These are phyloP conservation scores for Protaetia brevitarsis DNA, from an alignment of 1,140 invertebrate species.

Conservation along the genomic window DNA sequence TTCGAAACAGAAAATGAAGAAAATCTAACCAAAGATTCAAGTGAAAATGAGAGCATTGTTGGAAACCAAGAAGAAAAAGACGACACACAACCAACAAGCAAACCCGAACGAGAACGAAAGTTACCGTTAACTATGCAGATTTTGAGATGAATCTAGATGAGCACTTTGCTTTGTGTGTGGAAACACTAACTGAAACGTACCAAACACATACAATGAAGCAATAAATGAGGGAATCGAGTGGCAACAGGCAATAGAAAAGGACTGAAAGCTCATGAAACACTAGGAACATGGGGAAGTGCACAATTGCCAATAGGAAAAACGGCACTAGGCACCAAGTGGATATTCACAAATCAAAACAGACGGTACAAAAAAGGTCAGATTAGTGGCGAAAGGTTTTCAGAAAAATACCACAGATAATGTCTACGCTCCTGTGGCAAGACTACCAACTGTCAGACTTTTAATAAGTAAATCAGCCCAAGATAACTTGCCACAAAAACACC, in stretches of 20 bases:
- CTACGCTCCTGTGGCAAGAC: conserved; percentile 37
- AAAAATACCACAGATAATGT: conserved; percentile 31
- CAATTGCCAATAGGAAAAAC: neutral
- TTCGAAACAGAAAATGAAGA: no score
- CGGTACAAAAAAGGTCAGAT: conserved; percentile 35
- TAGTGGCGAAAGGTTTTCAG: conserved; percentile 36
- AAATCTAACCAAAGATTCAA: no score
- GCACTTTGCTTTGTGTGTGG: no score
- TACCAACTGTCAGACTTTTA: conserved; percentile 31
- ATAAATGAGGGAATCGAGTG: neutral
- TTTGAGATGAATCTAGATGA: no score
- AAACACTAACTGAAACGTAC: no score
- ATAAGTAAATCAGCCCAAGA: conserved; percentile 30
- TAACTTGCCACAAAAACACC: conserved; percentile 30
- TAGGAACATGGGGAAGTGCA: neutral
- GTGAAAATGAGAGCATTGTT: no score
- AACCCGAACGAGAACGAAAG: no score
- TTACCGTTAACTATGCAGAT: no score
- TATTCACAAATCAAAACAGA: conserved; percentile 35
- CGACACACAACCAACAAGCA: no score
- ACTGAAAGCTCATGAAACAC: neutral
- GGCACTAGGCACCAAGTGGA: conserved; percentile 31
- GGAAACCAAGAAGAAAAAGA: no score
- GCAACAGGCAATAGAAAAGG: neutral
- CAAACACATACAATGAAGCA: neutral